Base-by-base conservation (phyloP, 2,797 vertebrate species). In the Sardinella longiceps region DNA sequence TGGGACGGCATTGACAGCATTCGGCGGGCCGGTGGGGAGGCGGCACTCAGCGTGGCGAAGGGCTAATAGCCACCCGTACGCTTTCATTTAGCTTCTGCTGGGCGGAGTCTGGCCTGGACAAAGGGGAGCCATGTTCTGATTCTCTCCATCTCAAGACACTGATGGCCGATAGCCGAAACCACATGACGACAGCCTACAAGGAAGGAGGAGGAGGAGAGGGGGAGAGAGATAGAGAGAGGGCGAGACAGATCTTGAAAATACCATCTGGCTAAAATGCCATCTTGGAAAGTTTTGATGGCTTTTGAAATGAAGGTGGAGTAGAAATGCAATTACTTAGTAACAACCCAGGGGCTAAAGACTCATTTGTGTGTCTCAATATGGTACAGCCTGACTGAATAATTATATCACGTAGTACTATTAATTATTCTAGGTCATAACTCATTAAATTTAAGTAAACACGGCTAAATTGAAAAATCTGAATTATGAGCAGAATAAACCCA, bases 401-500 rank as follows among this genome's bases (percentile, higher is more conserved):
- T 37, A 74, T 74, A 18, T 70, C 63, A 70, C n/a, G n/a, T 37
- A 74, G 15, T 30, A 23, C 66, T 74, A 37, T 74, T 74, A 74
- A 74, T 74, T 74, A 74, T 39, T 74, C 33, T 5, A 37, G 66
- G 66, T 39, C 66, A 74, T 6, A 70, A 70, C 63, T 70, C 63
- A 70, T 70, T 70, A 70, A 37, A 70, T 70, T 74, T 74, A 74
- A 74, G 66, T 39, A 74, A 74, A 74, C 66, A 74, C 39, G 33
- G 15, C 14, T 74, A 74, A 74, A 74, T 74, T 74, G 66, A 74
- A 74, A n/a, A 39, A 74, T 74, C 33, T 74, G 33, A 74, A 74
- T 74, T 74, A 74, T 74, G 66, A 20, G 5, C 66, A 74, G 66
- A 33, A 74, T 74, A 74, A n/a, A 74, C 15, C 15, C 15, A 33